Percentiles rank a stretch among this genome's conserved stretches.
These are phyloP conservation scores for Zaprionus lineosus DNA, from an alignment of 2,888 invertebrate genomes.

Conservation along the genomic window DNA sequence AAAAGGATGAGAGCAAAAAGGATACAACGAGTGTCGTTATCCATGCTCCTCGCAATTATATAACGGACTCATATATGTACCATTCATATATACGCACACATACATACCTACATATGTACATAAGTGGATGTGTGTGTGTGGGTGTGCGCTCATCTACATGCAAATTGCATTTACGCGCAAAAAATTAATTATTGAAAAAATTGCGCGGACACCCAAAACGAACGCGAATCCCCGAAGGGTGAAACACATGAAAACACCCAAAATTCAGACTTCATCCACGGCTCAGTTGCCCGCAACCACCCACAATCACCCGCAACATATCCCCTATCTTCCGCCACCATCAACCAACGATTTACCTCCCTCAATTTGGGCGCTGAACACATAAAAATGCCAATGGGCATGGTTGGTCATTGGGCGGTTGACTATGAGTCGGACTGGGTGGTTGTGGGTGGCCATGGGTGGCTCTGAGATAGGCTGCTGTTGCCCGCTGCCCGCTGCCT, in stretches of 20 bases:
- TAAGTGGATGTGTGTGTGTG: conserved; percentile 4
- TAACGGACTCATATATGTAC: conserved; percentile 14
- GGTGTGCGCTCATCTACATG: conserved; percentile 57
- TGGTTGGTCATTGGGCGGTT: conserved; percentile 29
- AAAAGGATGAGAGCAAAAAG: not conserved
- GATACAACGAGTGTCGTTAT: not conserved
- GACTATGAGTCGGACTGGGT: not conserved
- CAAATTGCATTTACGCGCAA: conserved; percentile 77
- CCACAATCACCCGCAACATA: not conserved
- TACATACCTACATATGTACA: not conserved
- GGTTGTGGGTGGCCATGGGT: not conserved
- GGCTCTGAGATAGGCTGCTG: conserved; percentile 34
- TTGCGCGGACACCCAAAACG: conserved; percentile 47
- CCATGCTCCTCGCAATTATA: conserved; percentile 29
- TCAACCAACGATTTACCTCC: no score
- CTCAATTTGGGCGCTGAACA: conserved; percentile 11
- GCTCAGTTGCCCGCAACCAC: conserved; percentile 3
- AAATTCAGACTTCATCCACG: no score
- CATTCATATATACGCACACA: not conserved
- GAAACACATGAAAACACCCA: no score
- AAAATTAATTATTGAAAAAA: conserved; percentile 78
- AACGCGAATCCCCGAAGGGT: conserved; percentile 5
- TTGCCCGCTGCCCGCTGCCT: no score
- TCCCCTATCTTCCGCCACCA: no score
- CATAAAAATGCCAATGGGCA: conserved; percentile 30